Evolutionary conservation across 2,113 vertebrate species (phyloP).

Genomic region (Pomatostomus ruficeps): DNA sequence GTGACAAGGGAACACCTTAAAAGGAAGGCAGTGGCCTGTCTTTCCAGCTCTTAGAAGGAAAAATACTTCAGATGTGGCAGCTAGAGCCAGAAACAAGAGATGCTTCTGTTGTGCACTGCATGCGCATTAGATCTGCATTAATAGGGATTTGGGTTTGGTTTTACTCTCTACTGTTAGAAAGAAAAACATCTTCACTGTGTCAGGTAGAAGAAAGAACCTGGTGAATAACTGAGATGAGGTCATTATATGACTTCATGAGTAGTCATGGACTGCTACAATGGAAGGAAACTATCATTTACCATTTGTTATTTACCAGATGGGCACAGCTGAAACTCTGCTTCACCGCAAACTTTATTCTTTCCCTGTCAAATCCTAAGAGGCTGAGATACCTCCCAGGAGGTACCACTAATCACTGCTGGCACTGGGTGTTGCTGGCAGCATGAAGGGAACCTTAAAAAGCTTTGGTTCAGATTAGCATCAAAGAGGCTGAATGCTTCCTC

Average conservation of each 20-base stretch:
- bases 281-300: conserved; percentile 44
- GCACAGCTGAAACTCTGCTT: conserved; percentile 9
- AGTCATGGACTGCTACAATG: conserved; percentile 5
- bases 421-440: conserved; percentile 20
- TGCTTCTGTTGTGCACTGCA: background rate
- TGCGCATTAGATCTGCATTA: background rate
- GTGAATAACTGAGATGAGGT: conserved; percentile 41
- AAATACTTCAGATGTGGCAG: background rate
- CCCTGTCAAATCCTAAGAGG: conserved; percentile 4
- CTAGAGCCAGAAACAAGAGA: background rate
- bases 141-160: background rate
- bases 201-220: background rate
- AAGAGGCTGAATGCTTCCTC: background rate
- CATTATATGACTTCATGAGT: conserved; percentile 17
- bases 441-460: background rate
- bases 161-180: conserved; percentile 1
- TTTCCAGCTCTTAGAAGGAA: background rate
- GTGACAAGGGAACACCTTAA: background rate
- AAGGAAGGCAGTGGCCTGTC: background rate
- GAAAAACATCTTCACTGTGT: background rate
- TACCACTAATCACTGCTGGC: conserved; percentile 25
- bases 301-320: conserved; percentile 31
- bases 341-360: conserved; percentile 20
- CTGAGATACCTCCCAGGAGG: conserved; percentile 21
- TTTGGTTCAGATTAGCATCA: conserved; percentile 20